Evolutionary conservation across 1,140 invertebrate genomes (phyloP).

Genomic region (Drosophila teissieri): DNA sequence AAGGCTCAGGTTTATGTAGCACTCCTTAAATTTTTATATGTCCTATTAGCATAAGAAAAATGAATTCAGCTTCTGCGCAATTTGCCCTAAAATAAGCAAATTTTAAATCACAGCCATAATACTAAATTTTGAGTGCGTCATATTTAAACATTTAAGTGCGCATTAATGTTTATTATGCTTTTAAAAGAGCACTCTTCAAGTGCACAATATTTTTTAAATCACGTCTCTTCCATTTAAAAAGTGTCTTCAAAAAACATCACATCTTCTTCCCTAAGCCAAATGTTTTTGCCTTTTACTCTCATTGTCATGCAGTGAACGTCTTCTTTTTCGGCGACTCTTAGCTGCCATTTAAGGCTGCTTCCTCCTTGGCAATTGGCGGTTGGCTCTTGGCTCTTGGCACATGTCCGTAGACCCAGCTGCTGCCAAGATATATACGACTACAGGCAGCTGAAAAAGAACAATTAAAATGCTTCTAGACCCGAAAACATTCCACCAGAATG

Average conservation of each 20-base stretch:
- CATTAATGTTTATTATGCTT: not conserved
- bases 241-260: not conserved
- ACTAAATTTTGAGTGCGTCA: no score
- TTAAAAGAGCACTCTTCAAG: not conserved
- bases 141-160: no score
- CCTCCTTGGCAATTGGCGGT: conserved; percentile 5
- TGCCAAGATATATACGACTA: conserved; percentile 10
- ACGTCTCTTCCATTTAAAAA: not conserved
- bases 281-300: conserved; percentile 2
- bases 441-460: conserved; percentile 16
- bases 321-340: conserved; percentile 27
- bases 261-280: not conserved
- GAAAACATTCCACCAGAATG: not conserved
- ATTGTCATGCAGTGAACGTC: conserved; percentile 54
- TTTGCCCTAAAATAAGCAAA: no score
- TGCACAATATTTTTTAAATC: not conserved
- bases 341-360: conserved; percentile 8
- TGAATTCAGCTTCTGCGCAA: no score
- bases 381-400: conserved; percentile 21
- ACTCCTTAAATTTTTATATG: no score
- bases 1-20: not conserved
- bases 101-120: no score
- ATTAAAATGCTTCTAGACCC: conserved; percentile 23
- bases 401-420: conserved; percentile 26
- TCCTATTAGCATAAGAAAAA: no score